Evolutionary conservation across 2,797 vertebrate genomes (phyloP).

Genomic region (Erithacus rubecula): DNA sequence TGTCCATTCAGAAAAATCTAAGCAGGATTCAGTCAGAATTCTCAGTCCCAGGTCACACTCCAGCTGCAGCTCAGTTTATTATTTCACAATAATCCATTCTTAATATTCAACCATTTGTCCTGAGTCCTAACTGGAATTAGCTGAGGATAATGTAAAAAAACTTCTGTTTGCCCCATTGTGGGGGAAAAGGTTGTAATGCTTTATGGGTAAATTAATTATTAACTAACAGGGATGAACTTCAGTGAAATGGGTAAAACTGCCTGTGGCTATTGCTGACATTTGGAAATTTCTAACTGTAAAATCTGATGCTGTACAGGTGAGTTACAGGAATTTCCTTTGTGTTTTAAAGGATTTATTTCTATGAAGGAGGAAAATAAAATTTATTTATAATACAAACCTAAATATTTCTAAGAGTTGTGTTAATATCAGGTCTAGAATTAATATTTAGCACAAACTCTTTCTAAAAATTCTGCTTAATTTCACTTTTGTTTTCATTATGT

Average conservation of each 20-base stretch:
- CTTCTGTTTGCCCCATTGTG: background rate
- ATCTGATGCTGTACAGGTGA: background rate
- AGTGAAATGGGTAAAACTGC: background rate
- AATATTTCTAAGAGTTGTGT: background rate
- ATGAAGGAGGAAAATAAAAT: background rate
- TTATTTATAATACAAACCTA: fast-evolving
- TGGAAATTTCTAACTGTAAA: background rate
- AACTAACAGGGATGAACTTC: background rate
- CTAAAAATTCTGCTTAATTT: background rate
- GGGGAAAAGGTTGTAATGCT: background rate
- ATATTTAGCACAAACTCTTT: background rate
- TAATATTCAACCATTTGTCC: background rate
- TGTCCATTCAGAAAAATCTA: background rate
- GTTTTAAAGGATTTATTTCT: background rate
- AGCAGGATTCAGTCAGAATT: background rate
- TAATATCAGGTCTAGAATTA: background rate
- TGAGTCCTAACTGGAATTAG: background rate
- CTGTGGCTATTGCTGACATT: slow-evolving; percentile 1
- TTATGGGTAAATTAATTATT: background rate
- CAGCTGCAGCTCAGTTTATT: background rate
- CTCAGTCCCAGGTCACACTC: background rate
- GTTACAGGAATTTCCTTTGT: fast-evolving
- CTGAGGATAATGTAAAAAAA: background rate
- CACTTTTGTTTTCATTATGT: background rate
- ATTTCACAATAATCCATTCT: background rate